Evolutionary conservation across 2,113 vertebrate genomes (phyloP), one percentile per base, ranked within the genome.

Genomic region (Macroglossus sobrinus): DNA sequence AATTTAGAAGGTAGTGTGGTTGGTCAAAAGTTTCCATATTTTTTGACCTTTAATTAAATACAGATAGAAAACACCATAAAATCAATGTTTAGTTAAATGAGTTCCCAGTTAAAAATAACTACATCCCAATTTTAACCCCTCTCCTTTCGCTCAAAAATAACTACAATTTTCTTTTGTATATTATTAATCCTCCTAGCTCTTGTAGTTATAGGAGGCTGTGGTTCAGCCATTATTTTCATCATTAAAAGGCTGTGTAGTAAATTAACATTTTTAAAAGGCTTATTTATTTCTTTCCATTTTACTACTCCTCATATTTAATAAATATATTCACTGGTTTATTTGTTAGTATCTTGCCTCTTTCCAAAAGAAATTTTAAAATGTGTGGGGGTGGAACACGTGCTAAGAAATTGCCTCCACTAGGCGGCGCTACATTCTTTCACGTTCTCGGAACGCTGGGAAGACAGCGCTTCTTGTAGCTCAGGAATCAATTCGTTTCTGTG

Each of bases 371-470:
- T 81, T 59, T 30, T 43, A 19, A 21, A 81, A 33, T 33, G 26
- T 63, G 69, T 28, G 15, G 12, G 15, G 38, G 38, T 8, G 3
- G 35, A 91, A 89, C 33, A 38, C 38, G 66, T 9, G 26, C 43
- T 88, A 75, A 71, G 55, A 71, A 80, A 64, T 16, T 76, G 50
- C 8, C 0, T 88, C 96, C 97, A 95, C 96, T 66, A 98, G 96
- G 93, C 66, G 96, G 97, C 76, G 28, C 92, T 55, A 80, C 57
- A 61, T 76, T 71, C 94, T 68, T 38, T 92, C 40, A 71, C n/a
- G 91, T 78, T 84, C 61, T 86, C 64, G 57, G 38, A 43, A 2
- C 30, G 45, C n/a, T 14, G 26, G 40, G 61, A 63, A 11, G 63
- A 15, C 5, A 8, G 8, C 3, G 5, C n/a, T 94, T 45, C 18